Evolutionary conservation across 2,888 invertebrate species (phyloP), one percentile per base, ranked within the genome.

Genomic region (Athetis lepigone): DNA sequence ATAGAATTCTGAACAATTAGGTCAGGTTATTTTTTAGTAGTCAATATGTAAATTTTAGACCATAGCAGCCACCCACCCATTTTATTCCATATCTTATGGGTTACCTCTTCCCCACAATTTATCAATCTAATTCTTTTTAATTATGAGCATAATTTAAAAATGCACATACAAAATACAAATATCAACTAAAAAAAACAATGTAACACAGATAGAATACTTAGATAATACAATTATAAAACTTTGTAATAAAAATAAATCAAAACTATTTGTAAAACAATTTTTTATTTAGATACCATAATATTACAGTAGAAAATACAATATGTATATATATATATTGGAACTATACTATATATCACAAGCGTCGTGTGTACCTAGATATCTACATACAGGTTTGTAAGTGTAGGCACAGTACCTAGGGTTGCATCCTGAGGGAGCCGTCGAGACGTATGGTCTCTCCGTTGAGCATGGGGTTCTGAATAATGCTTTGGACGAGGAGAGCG

Each of bases 391-490:
- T 52, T 45, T 46, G 7, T 36, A 43, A 43, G 8, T 16, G 23
- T 33, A 33, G 33, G 33, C 18, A 70, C 56, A n/a, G 18, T 55
- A 59, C 55, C 89, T 82, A 95, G 46, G 95, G 93, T 79, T 95
- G 95, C 96, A 96, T 95, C 81, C 96, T 92, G 6, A 96, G 84
- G 18, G 95, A 95, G 42, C 95, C 96, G 67, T 96, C 96, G 9
- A 96, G 83, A 51, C 96, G 91, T 75, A 96, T 96, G 2, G 95
- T 95, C 81, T 96, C 96, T 0, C 96, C 96, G 56, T 96, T 96
- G 19, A 96, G 85, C 90, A 96, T 87, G 0, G 95, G 92, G 85
- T 96, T 96, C 75, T 95, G 95, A 42, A 96, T 94, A 55, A 96
- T 95, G 45, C 92, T 88, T 72, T 96, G 95, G 0, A 93, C 96